Conservation (phyloP, 2,113 vertebrate genomes). For the Cranoglanis bouderius region DNA sequence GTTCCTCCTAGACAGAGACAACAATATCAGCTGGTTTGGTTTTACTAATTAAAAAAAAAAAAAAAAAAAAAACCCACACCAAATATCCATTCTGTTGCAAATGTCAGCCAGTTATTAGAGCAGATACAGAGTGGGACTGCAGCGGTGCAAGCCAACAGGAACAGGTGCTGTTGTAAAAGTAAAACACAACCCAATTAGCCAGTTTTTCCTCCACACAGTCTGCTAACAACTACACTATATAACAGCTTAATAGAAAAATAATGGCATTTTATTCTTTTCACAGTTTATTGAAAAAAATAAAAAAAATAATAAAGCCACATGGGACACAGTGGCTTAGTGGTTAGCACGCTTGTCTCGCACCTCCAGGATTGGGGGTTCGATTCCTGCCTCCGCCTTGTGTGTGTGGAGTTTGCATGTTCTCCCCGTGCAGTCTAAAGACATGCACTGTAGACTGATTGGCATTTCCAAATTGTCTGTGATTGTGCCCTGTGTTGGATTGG, state of each 20-base stretch:
- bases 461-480: too few species aligned
- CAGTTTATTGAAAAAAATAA: background rate
- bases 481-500: too few species aligned
- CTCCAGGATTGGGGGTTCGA: too few species aligned
- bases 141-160: background rate
- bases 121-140: background rate
- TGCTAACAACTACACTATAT: background rate
- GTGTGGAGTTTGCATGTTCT: too few species aligned
- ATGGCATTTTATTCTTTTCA: background rate
- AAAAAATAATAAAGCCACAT: too few species aligned
- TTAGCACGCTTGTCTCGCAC: too few species aligned
- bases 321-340: too few species aligned
- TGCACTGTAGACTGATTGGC: too few species aligned
- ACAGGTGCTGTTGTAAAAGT: background rate
- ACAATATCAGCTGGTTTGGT: background rate
- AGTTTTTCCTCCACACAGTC: background rate
- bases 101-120: background rate
- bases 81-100: conserved; percentile 10
- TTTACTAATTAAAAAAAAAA: background rate
- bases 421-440: too few species aligned
- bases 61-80: background rate
- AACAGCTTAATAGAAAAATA: background rate
- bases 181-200: background rate
- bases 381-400: too few species aligned
- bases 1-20: background rate